Evolutionary conservation across 2,797 vertebrate species (phyloP), one percentile per base, ranked within the genome.

Genomic region (Crax fasciolata): DNA sequence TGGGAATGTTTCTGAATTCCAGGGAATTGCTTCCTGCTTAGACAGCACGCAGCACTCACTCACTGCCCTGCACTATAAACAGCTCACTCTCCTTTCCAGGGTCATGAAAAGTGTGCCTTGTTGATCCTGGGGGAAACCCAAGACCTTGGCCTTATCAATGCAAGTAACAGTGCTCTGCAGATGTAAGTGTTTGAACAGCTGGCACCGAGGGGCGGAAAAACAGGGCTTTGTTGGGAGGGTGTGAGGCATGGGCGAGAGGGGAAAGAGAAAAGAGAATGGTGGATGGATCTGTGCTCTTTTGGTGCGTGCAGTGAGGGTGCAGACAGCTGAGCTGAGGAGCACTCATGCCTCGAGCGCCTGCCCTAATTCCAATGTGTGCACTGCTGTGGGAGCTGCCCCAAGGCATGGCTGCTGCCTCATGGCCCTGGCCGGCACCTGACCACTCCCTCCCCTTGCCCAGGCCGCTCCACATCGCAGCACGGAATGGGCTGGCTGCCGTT

Each of bases 71-170:
- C 3, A 0, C 32, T 30, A 2, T 18, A 5, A 73, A 16, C 23
- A 18, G 8, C 6, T 32, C 0, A 2, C 0, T 85, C 66, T 92
- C 84, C 63, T 61, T 61, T 32, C 32, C 97, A 99, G 99, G 99
- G 99, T 94, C 99, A 99, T 98, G 99, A 99, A 97, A 99, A 99
- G 98, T 99, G 99, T 98, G 99, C 99, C 93, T 98, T 99, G 97
- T 97, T 99, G 98, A 99, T 99, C 96, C 98, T 99, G 96, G 98
- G 99, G 89, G 99, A 99, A 97, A 99, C 99, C 97, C 98, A 98
- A 62, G 99, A 99, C 97, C 98, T 98, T 84, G 98, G 98, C 93
- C 99, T 99, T 98, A 99, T 99, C 97, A 99, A 99, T 97, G 99
- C 99, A 95, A 98, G 99, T 92, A 99, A 99, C 98, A 98, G 97